Base-by-base conservation (phyloP, 2,113 vertebrate species). In the Rhipidura dahli region DNA sequence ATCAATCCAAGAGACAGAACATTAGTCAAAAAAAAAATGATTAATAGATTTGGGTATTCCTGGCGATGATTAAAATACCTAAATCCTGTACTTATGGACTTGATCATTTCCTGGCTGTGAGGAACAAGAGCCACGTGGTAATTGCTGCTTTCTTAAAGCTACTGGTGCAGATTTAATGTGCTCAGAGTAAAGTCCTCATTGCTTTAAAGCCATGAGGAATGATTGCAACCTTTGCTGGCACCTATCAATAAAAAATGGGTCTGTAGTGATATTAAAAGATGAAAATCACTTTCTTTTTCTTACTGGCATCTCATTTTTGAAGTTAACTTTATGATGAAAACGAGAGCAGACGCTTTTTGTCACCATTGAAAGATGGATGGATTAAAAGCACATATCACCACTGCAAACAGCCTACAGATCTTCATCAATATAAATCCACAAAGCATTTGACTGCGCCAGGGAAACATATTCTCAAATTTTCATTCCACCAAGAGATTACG, bases 261-360 rank as follows among this genome's bases (percentile, higher is more conserved):
- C 89, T 93, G 89, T 81, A 68, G 83, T 11, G 65, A 92, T 91
- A 93, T 83, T 91, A 95, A 90, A 94, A 91, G 77, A 94, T 51
- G 71, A 83, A 95, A 91, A 95, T 87, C 54, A n/a, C 80, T 95
- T 85, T 88, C 50, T 89, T 91, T 78, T 64, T 68, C 78, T 92
- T 40, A 50, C 78, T 94, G 54, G 54, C 89, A 84, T 53, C 50
- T 91, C 86, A 33, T 94, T 87, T 95, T 59, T 96, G 59, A 96
- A 97, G 96, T 82, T 91, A 97, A 91, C 83, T 96, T 95, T 78
- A 80, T 85, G 91, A 93, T 84, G 90, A 84, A 87, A 69, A 47
- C 6, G 73, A 31, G 57, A 78, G 50, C 65, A 79, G 89, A 27
- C 45, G 44, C 33, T 47, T 87, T 96, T 91, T 94, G 89, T 93